Conservation (phyloP, 2,113 vertebrate genomes). For the Laticauda laticaudata region DNA sequence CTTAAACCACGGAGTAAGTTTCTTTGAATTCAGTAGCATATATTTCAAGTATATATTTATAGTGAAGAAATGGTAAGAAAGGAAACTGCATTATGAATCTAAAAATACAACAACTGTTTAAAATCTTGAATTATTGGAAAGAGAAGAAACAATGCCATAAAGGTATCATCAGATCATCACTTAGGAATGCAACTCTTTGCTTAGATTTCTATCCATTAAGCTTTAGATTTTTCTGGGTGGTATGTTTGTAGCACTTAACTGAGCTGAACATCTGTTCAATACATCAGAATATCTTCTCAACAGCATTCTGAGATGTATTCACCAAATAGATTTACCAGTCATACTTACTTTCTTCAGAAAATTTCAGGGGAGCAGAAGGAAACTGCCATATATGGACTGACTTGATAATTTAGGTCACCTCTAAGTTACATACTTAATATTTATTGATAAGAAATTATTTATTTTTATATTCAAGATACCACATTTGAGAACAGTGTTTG, state of each 20-base stretch:
- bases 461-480: not conserved
- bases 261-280: conserved; percentile 18
- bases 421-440: not conserved
- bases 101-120: not conserved
- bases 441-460: not conserved
- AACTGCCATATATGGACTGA: conserved; percentile 20
- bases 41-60: not conserved
- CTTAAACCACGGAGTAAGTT: not conserved
- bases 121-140: not conserved
- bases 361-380: conserved; percentile 13
- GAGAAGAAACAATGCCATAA: not conserved
- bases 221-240: not conserved
- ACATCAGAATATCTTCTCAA: conserved; percentile 17
- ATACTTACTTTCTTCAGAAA: not conserved
- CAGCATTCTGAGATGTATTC: not conserved
- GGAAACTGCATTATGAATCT: not conserved
- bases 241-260: not conserved
- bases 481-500: not conserved
- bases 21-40: not conserved
- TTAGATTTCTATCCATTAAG: conserved; percentile 12
- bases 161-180: not conserved
- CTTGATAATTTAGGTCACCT: conserved; percentile 15
- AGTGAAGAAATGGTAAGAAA: not conserved
- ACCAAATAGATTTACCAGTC: conserved; percentile 21
- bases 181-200: not conserved